Evolutionary conservation across 1,140 invertebrate genomes (phyloP), one percentile per base, ranked within the genome.

Genomic region (Platyura marginata): DNA sequence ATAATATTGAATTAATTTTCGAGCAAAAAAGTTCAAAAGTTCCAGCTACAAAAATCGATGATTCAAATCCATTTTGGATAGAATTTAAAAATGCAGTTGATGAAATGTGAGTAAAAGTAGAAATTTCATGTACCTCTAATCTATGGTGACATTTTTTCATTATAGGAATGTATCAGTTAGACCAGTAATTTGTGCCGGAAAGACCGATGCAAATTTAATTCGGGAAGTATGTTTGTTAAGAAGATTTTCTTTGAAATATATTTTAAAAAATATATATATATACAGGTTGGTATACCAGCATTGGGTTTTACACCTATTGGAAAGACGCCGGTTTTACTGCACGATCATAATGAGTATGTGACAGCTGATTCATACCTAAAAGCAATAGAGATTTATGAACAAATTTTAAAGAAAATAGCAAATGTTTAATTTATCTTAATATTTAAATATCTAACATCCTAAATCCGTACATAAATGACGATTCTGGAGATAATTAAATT

Each of bases 251-350:
- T n/a, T n/a, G n/a, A n/a, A n/a, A n/a, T n/a, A n/a, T n/a, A n/a
- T n/a, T n/a, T n/a, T n/a, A n/a, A n/a, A n/a, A n/a, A n/a, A n/a
- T n/a, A n/a, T n/a, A n/a, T n/a, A n/a, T n/a, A n/a, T n/a, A n/a
- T n/a, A n/a, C n/a, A 63, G 52, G 59, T 66, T 29, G 79, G 77
- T 8, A 69, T 81, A 23, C 75, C 75, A 3, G 81, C 80, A 1
- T 57, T 89, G 34, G 81, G 84, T 21, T 84, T 89, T 57, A 81
- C 81, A 2, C 84, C 85, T 2, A 79, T 88, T 63, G 79, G 76
- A 42, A 68, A 75, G 49, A 85, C 81, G 1, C 73, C 72, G 0
- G 67, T 80, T 0, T 59, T 78, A 0, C 58, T 86, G 4, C 85
- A 90, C 51, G 81, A 85, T 51, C 76, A 87, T 56, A 74, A 90